Base-by-base conservation (phyloP, 2,888 invertebrate species). In the Drosophila helvetica region DNA sequence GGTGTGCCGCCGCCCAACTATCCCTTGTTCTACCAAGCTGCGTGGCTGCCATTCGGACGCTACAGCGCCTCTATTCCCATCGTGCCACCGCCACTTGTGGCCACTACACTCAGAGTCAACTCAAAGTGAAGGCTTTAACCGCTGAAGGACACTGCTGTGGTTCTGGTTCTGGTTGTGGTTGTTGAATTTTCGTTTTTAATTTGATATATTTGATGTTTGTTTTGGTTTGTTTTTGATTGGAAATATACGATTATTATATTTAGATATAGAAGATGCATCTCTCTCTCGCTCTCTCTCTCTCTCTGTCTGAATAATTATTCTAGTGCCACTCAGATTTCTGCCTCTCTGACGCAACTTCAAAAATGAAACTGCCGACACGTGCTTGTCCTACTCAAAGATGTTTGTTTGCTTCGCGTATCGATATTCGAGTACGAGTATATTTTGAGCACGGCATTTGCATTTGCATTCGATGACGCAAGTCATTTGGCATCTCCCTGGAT, bases 1-100 rank as follows among this genome's bases (percentile, higher is more conserved):
- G 63, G 58, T 71, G 73, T 59, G 69, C 78, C 71, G 60, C 88
- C 66, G 46, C 56, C 45, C 54, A 61, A 18, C 25, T 87, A 75
- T 66, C 87, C 77, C 55, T 77, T 74, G 48, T 82, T 57, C 76
- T 88, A 70, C 81, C 88, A 70, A 66, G 94, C 94, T 90, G 93
- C 93, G 61, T 91, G 94, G 85, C 93, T 93, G 51, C 93, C 85
- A 73, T 91, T 76, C 86, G 90, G 81, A 78, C 84, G 3, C 25
- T 83, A 25, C 87, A 81, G 33, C 67, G 62, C 15, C 43, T 48
- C 56, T 43, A 55, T 52, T 52, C 69, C 48, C 68, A 50, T 25
- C 43, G 48, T 56, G 18, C 7, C 30, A 8, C 69, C 30, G 10
- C 69, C 30, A 12, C 42, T 52, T 43, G 55, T 88, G 38, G 83